Conservation (phyloP, 2,113 vertebrate genomes). For the Anolis carolinensis region DNA sequence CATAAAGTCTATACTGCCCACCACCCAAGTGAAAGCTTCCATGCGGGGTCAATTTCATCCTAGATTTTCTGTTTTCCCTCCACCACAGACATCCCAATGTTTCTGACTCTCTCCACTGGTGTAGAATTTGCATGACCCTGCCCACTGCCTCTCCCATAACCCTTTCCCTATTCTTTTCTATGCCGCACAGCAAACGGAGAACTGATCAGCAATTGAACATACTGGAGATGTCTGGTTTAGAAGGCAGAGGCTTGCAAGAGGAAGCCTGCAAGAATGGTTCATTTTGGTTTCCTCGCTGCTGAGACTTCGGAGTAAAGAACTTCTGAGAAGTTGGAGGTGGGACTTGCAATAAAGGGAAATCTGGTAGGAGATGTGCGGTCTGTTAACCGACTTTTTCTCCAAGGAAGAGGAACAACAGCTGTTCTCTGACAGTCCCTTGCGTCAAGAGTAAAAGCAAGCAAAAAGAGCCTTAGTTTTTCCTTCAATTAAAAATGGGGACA, state of each 20-base stretch:
- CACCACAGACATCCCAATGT: too few species aligned
- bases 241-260: slow-evolving; percentile 24
- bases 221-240: neutral
- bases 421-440: slow-evolving; percentile 14
- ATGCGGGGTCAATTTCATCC: too few species aligned
- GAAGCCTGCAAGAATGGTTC: neutral
- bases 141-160: too few species aligned
- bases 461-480: slow-evolving; percentile 31
- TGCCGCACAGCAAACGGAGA: too few species aligned
- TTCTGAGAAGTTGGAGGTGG: slow-evolving; percentile 32
- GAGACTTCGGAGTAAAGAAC: neutral
- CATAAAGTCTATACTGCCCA: too few species aligned
- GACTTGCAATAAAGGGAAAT: slow-evolving; percentile 12
- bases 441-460: slow-evolving; percentile 44
- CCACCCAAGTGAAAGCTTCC: too few species aligned
- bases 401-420: slow-evolving; percentile 57
- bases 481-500: neutral
- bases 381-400: slow-evolving; percentile 39
- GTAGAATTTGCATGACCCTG: too few species aligned
- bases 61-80: too few species aligned
- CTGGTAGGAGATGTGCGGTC: slow-evolving; percentile 51
- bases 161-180: too few species aligned
- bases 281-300: neutral
- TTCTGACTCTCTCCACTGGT: too few species aligned
- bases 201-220: too few species aligned